A percentile compares a stretch with the other conserved stretches of the same genome.
These are phyloP conservation scores for Cyprinodon brontotheroides DNA, from an alignment of 2,113 vertebrate genomes.

Conservation along the genomic window DNA sequence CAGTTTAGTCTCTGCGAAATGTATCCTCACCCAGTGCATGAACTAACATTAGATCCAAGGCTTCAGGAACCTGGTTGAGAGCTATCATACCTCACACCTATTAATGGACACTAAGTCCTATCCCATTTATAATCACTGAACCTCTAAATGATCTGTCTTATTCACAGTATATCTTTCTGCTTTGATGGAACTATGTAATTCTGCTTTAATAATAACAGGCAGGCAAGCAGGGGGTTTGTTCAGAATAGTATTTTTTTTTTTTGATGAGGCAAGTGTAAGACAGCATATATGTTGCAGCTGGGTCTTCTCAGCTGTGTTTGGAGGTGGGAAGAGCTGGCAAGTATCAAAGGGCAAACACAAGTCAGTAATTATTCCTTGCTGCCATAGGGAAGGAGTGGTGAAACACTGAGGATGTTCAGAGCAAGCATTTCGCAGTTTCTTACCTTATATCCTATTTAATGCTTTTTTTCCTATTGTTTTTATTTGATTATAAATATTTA, in stretches of 20 bases:
- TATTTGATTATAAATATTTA: no score
- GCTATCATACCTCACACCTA: conserved; percentile 37
- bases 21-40: conserved; percentile 38
- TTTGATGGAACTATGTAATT: conserved; percentile 22
- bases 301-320: conserved; percentile 63
- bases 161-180: not conserved
- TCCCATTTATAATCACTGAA: conserved; percentile 34
- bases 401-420: conserved; percentile 64
- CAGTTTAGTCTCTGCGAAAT: conserved; percentile 28
- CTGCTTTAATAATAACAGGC: conserved; percentile 21
- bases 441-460: conserved; percentile 3
- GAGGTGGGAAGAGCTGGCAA: conserved; percentile 64
- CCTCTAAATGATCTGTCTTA: conserved; percentile 20
- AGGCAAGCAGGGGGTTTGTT: conserved; percentile 33
- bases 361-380: conserved; percentile 75
- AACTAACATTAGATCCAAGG: conserved; percentile 57
- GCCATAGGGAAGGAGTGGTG: conserved; percentile 44
- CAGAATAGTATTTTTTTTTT: not conserved
- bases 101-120: conserved; percentile 44
- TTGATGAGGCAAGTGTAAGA: conserved; percentile 22
- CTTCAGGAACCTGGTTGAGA: conserved; percentile 32
- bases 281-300: conserved; percentile 48
- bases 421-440: conserved; percentile 27
- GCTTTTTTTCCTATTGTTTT: no score
- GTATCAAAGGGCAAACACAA: conserved; percentile 67